Conservation (phyloP, 2,113 vertebrate species). For the Misgurnus mizolepis region DNA sequence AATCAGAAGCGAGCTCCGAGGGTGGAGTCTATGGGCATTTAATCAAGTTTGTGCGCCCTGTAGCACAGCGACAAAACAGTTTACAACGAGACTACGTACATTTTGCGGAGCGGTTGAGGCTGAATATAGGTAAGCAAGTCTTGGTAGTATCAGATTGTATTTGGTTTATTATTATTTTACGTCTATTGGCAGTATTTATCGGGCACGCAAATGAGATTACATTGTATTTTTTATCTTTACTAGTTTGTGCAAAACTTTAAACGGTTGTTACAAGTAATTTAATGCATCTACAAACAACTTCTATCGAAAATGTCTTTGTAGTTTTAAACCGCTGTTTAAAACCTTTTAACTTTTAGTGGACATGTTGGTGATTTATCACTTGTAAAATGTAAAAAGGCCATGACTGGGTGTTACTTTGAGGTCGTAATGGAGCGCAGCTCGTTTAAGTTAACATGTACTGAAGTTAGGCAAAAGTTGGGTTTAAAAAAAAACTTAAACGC, state of each 20-base stretch:
- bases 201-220: background rate
- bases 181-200: background rate
- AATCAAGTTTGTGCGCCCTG: constrained; percentile 67
- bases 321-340: background rate
- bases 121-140: constrained; percentile 63
- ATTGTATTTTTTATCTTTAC: background rate
- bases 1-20: constrained; percentile 50
- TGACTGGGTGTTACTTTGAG: constrained; percentile 13
- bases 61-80: constrained; percentile 68
- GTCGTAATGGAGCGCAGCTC: constrained; percentile 11
- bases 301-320: background rate
- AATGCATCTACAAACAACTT: background rate
- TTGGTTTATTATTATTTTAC: background rate
- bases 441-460: background rate
- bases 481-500: background rate
- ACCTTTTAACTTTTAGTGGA: too few species aligned
- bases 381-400: constrained; percentile 12
- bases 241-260: background rate
- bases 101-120: constrained; percentile 54
- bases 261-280: background rate
- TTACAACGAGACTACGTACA: constrained; percentile 51
- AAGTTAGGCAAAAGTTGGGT: background rate
- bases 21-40: constrained; percentile 62
- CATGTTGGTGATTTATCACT: too few species aligned
- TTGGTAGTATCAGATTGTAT: background rate